phyloP scores from a whole-genome alignment of 2,113 vertebrate species.

The Pristiophorus japonicus region DNA sequence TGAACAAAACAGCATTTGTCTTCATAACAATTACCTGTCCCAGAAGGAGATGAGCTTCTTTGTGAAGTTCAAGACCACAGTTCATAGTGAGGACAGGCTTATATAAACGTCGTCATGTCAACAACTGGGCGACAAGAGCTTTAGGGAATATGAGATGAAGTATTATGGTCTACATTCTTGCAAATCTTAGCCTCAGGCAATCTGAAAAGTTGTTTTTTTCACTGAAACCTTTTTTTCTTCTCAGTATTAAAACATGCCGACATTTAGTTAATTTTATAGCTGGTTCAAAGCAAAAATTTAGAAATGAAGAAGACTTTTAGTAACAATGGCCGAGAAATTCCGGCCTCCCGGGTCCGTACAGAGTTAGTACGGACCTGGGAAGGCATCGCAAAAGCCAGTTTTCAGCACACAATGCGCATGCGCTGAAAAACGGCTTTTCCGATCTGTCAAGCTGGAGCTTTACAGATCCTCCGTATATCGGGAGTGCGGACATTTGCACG shows the following conservation, averaged over 20 bases:
- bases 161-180: conserved; percentile 50
- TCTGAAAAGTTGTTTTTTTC: conserved; percentile 37
- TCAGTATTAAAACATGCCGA: background rate
- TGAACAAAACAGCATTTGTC: conserved; percentile 46
- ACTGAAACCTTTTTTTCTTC: background rate
- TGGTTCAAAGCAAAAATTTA: background rate
- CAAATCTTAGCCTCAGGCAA: conserved; percentile 39
- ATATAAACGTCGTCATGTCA: conserved; percentile 55
- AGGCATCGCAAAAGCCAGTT: too few species aligned
- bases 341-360: too few species aligned
- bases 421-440: too few species aligned
- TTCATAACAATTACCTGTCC: conserved; percentile 53
- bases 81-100: conserved; percentile 63
- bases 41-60: conserved; percentile 53
- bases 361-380: too few species aligned
- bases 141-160: conserved; percentile 37
- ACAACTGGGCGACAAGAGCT: conserved; percentile 48
- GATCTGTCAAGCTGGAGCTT: too few species aligned
- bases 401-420: too few species aligned
- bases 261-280: background rate
- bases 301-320: background rate
- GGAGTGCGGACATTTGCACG: too few species aligned
- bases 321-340: too few species aligned
- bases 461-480: too few species aligned
- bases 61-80: conserved; percentile 50